Conservation (phyloP, 2,113 vertebrate species). For the Pollimyrus isidori region DNA sequence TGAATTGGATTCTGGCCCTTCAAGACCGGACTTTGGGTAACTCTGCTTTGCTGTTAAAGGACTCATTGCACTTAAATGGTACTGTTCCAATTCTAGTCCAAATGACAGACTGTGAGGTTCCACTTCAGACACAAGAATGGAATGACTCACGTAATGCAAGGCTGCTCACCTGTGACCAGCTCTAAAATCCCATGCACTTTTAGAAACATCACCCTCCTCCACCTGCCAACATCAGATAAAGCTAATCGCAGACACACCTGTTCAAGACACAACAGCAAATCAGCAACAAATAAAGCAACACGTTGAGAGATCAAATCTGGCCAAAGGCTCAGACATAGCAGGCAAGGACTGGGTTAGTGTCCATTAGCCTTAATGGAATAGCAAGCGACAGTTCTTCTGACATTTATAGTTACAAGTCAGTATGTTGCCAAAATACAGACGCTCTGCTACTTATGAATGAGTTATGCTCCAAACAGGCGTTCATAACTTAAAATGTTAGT, state of each 20-base stretch:
- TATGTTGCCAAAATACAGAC: background rate
- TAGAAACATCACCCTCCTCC: background rate
- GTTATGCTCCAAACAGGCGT: too few relatives aligned
- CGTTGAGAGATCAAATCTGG: background rate
- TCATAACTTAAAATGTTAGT: too few relatives aligned
- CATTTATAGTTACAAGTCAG: background rate
- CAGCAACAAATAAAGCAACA: background rate
- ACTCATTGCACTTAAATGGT: background rate
- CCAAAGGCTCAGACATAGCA: background rate
- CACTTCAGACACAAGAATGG: background rate
- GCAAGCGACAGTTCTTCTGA: background rate
- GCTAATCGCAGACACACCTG: background rate
- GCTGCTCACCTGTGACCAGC: background rate
- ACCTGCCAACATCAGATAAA: background rate
- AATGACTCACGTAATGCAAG: background rate
- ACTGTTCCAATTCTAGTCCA: background rate
- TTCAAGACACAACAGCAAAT: background rate
- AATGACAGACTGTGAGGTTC: background rate
- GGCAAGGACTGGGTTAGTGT: background rate
- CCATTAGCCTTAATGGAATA: background rate
- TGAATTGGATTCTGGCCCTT: background rate
- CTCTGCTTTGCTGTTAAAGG: background rate
- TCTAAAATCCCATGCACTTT: background rate
- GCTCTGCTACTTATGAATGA: too few relatives aligned
- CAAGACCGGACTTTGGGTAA: background rate